Conservation (phyloP, 1,140 invertebrate species). For the Heliconius hermathena region DNA sequence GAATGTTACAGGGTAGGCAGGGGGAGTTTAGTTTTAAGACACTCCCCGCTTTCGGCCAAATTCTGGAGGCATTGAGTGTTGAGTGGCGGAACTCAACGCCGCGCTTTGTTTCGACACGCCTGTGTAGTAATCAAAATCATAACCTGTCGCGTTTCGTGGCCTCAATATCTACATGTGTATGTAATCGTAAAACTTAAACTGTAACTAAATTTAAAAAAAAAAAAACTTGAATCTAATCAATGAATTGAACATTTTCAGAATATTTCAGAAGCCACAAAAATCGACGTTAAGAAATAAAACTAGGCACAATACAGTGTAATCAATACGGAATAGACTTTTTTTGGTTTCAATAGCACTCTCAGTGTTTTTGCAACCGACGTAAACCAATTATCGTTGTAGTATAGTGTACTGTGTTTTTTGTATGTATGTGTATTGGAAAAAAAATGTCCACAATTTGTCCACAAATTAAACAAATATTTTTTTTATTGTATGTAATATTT, state of each 20-base stretch:
- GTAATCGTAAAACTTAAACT: too few relatives aligned
- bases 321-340: background rate
- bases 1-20: too few relatives aligned
- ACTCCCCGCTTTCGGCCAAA: too few relatives aligned
- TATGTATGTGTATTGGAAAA: background rate
- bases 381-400: background rate
- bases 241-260: background rate
- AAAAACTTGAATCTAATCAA: background rate
- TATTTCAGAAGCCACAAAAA: slow-evolving; percentile 5
- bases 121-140: too few relatives aligned
- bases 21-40: too few relatives aligned
- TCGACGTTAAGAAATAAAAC: background rate
- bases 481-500: too few relatives aligned
- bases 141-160: too few relatives aligned
- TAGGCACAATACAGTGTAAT: slow-evolving; percentile 4
- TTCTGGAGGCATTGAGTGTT: too few relatives aligned
- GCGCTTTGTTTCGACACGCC: too few relatives aligned
- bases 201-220: too few relatives aligned
- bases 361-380: background rate
- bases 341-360: slow-evolving; percentile 9
- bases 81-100: too few relatives aligned
- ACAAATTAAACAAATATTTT: too few relatives aligned
- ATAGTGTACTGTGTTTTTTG: background rate
- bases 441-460: background rate
- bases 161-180: background rate